phyloP scores from a whole-genome alignment of 1,140 invertebrate species.

The Stegodyphus dumicola region DNA sequence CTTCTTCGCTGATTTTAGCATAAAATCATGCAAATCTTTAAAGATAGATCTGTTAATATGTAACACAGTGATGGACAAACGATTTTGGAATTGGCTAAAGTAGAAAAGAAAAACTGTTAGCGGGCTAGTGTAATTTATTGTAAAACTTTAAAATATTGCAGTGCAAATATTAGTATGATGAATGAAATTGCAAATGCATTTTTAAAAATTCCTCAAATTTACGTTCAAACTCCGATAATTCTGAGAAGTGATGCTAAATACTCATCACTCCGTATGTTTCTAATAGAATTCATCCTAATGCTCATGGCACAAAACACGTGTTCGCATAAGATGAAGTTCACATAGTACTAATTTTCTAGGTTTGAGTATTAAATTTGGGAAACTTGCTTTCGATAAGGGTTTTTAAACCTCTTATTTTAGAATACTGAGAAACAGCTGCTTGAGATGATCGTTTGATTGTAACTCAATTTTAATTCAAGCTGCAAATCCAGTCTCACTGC shows the following conservation, averaged over 20 bases:
- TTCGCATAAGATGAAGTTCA: neutral
- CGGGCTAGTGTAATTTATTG: too few species aligned
- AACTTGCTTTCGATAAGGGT: neutral
- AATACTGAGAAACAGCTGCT: constrained; percentile 3
- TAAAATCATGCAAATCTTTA: too few species aligned
- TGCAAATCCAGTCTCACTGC: neutral
- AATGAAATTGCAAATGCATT: neutral
- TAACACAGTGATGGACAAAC: too few species aligned
- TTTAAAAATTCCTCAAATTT: neutral
- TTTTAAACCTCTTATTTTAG: neutral
- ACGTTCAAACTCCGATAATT: constrained; percentile 3
- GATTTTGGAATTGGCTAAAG: too few species aligned
- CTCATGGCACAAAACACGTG: neutral
- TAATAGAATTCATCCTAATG: constrained; percentile 8
- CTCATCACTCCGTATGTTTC: neutral
- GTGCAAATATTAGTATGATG: neutral
- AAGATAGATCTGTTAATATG: too few species aligned
- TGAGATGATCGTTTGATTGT: neutral
- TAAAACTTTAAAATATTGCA: too few species aligned
- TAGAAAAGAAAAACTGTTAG: too few species aligned
- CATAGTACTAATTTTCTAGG: neutral
- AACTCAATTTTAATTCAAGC: neutral
- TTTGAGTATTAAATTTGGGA: constrained; percentile 5
- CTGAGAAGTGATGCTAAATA: constrained; percentile 4
- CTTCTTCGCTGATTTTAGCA: too few species aligned